Evolutionary conservation across 2,113 vertebrate genomes (phyloP).

Genomic region (Nymphicus hollandicus): DNA sequence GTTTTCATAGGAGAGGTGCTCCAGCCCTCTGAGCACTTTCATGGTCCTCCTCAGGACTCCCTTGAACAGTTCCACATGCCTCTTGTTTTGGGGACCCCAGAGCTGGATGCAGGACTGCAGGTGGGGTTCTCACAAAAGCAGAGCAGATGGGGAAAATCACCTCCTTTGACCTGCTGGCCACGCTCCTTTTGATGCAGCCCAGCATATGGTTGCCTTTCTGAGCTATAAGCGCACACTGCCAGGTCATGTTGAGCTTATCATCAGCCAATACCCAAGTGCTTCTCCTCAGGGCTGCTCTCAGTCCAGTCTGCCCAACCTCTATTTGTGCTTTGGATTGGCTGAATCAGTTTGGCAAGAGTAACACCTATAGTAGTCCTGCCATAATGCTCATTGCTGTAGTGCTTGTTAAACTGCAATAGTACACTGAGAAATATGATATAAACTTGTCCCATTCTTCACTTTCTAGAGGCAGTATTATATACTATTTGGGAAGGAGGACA

Average conservation of each 20-base stretch:
- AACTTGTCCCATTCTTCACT: neutral
- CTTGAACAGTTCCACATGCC: neutral
- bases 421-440: neutral
- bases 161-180: neutral
- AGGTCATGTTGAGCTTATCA: neutral
- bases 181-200: neutral
- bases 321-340: neutral
- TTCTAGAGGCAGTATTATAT: neutral
- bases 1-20: neutral
- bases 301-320: neutral
- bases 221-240: no score
- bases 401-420: neutral
- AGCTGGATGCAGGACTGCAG: neutral
- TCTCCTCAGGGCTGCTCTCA: neutral
- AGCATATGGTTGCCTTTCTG: neutral
- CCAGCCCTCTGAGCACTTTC: neutral
- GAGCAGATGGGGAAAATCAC: neutral
- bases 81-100: neutral
- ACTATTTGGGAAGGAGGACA: neutral
- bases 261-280: neutral
- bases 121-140: neutral
- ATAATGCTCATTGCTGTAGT: neutral
- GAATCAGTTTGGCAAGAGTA: neutral
- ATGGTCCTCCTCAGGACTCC: neutral
- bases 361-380: neutral